A percentile compares a stretch with the other conserved stretches of the same genome.
phyloP scores from a whole-genome alignment of 2,113 vertebrate genomes.

The Colistium nudipinnis region DNA sequence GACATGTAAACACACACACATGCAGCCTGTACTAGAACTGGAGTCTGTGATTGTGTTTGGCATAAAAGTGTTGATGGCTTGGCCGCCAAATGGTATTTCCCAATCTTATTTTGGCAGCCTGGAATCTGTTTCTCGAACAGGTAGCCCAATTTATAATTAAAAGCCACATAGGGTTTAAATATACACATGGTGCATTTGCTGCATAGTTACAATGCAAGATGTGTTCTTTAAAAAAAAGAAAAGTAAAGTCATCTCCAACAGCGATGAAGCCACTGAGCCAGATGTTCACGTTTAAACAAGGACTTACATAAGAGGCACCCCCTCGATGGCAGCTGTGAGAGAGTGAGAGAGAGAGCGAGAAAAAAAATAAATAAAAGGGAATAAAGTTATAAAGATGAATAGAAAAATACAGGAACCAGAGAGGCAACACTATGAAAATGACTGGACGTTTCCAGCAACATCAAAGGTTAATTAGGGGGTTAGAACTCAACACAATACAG shows the following conservation, averaged over 20 bases:
- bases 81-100: conserved; percentile 54
- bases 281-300: conserved; percentile 59
- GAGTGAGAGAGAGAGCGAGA: background rate
- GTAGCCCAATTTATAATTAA: conserved; percentile 22
- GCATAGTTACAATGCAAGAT: conserved; percentile 4
- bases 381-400: background rate
- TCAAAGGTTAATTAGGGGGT: background rate
- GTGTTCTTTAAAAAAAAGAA: conserved; percentile 1
- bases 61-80: conserved; percentile 42
- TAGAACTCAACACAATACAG: background rate
- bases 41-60: conserved; percentile 43
- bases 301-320: conserved; percentile 46
- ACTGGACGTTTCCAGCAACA: background rate
- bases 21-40: conserved; percentile 1
- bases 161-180: conserved; percentile 52
- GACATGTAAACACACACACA: conserved; percentile 4
- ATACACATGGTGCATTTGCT: conserved; percentile 37
- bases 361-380: no score
- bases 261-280: conserved; percentile 42
- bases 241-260: conserved; percentile 46
- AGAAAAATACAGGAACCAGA: background rate
- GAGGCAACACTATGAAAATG: background rate
- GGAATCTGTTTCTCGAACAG: conserved; percentile 48
- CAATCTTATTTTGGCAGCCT: conserved; percentile 55
- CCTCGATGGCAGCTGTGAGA: conserved; percentile 3